Conservation (phyloP, 1,140 invertebrate species). For the Drosophila kikkawai region DNA sequence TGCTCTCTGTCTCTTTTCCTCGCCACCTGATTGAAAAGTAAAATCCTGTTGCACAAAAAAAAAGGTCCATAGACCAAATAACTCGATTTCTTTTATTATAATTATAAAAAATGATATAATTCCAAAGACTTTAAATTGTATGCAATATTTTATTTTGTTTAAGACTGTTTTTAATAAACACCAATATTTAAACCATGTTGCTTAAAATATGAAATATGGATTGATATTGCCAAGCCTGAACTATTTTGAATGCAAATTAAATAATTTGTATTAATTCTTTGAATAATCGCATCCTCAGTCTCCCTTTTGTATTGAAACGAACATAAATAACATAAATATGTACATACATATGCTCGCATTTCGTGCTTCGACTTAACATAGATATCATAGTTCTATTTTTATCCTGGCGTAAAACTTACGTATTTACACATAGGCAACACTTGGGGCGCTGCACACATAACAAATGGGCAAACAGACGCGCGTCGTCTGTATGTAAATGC, state of each 20-base stretch:
- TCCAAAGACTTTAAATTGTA: background rate
- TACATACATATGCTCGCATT: conserved; percentile 8
- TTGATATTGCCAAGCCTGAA: no score
- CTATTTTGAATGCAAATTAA: no score
- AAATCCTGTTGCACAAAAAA: conserved; percentile 10
- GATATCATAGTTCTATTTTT: conserved; percentile 72
- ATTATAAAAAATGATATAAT: no score
- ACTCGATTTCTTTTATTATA: background rate
- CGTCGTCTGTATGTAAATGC: conserved; percentile 45
- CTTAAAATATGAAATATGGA: no score
- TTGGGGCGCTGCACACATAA: conserved; percentile 20
- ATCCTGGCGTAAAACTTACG: conserved; percentile 65
- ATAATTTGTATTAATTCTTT: no score
- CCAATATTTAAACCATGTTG: no score
- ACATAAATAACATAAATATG: no score
- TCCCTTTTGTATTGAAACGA: no score
- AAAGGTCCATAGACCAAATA: background rate
- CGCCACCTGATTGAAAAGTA: conserved; percentile 1
- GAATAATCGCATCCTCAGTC: no score
- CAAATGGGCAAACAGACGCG: conserved; percentile 14
- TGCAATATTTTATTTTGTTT: background rate
- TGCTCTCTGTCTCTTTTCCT: background rate
- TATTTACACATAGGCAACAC: conserved; percentile 51
- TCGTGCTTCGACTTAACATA: conserved; percentile 54
- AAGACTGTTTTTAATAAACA: no score